Conservation (phyloP, 2,113 vertebrate species). For the Paracanthobrama guichenoti region DNA sequence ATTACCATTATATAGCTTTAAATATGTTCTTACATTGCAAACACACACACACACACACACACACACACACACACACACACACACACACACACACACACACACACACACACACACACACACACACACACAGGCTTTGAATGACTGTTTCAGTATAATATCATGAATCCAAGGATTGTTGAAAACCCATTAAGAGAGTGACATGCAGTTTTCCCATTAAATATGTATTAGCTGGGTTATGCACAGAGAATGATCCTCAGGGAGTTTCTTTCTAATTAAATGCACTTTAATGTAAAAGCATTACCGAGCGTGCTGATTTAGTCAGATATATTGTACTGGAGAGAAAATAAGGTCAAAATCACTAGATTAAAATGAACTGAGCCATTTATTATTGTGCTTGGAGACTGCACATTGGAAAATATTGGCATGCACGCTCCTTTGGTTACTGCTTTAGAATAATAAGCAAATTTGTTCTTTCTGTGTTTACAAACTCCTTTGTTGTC, state of each 20-base stretch:
- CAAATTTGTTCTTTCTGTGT: not conserved
- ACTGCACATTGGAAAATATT: conserved; percentile 3
- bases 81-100: not conserved
- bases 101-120: not conserved
- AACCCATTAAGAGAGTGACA: conserved; percentile 1
- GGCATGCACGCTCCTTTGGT: not conserved
- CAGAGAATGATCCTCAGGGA: conserved; percentile 12
- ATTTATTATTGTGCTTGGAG: conserved; percentile 6
- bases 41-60: not conserved
- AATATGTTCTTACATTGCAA: too few relatives aligned
- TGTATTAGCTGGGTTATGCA: conserved; percentile 30
- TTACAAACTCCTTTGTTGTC: not conserved
- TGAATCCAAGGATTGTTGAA: conserved; percentile 23
- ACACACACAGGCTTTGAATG: not conserved
- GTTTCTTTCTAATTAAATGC: conserved; percentile 37
- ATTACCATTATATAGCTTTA: not conserved
- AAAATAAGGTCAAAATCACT: conserved; percentile 34
- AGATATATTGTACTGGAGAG: conserved; percentile 15
- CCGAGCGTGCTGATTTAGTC: not conserved
- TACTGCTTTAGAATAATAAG: conserved; percentile 3
- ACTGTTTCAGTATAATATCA: not conserved
- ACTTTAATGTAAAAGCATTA: conserved; percentile 24
- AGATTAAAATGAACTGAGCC: not conserved
- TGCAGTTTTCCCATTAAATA: conserved; percentile 24
- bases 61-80: too few relatives aligned